Base-by-base conservation (phyloP, 2,888 invertebrate genomes). In the Chalcis sispes region DNA sequence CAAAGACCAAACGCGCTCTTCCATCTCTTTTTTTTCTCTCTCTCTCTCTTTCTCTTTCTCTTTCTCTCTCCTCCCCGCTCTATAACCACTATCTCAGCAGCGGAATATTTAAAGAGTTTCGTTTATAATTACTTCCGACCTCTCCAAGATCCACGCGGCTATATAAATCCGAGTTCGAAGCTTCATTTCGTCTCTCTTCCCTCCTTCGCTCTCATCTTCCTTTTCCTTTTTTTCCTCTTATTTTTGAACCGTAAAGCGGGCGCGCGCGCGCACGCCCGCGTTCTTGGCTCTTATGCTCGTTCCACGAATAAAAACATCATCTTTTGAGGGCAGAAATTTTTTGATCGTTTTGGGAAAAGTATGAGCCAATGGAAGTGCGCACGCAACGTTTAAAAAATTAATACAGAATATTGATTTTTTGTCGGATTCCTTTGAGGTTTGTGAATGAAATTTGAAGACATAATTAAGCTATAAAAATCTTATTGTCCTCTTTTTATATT, bases 111-210 rank as follows among this genome's bases (percentile, higher is more conserved):
- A 83, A 82, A 81, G 80, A 83, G 82, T 81, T 79, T 42, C 42
- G 56, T 78, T 86, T 87, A 86, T 87, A 87, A 87, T 87, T 87
- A 85, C 87, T 87, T 86, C 84, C 85, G 85, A 86, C 83, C 77
- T 85, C 84, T 83, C 80, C 56, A 72, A 64, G 65, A 65, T 58
- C 75, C 59, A 18, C 64, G 52, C 48, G 46, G 72, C 59, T 46
- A 66, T 75, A 77, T 76, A 72, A 76, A 77, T 77, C 67, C 73
- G 48, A 70, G 71, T 71, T 71, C 66, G 62, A 64, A 62, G 66
- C 65, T 66, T 77, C 52, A 10, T 74, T 73, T 66, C 64, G 18
- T 48, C 46, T 42, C 65, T 50, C 50, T 40, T 25, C 29, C 23
- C 65, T 71, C 71, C 61, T 66, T 67, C 36, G 71, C 56, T 70